Evolutionary conservation across 2,113 vertebrate species (phyloP).

Genomic region (Microcebus murinus): DNA sequence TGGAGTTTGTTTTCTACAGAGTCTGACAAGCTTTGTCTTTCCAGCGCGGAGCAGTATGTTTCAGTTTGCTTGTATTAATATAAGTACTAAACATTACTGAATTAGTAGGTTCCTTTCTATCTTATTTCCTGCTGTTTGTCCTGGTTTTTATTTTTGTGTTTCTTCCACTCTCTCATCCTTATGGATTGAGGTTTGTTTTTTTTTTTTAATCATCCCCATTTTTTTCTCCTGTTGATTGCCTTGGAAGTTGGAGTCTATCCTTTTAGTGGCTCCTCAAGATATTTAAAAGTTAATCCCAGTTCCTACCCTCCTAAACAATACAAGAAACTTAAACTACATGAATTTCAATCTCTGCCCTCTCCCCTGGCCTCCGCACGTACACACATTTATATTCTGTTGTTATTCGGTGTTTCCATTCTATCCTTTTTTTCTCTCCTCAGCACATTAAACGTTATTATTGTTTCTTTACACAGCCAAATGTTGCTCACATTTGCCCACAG

Average conservation of each 20-base stretch:
- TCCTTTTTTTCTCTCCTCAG: not conserved
- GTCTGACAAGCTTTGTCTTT: slow-evolving; percentile 20
- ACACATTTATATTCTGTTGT: not conserved
- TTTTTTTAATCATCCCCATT: not conserved
- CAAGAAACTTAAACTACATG: not conserved
- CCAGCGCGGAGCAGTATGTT: not conserved
- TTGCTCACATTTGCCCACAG: not conserved
- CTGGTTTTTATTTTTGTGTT: not conserved
- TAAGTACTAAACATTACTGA: not conserved
- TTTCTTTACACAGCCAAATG: not conserved
- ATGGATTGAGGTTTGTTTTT: not conserved
- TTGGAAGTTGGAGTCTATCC: not conserved
- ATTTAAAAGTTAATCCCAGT: slow-evolving; percentile 26
- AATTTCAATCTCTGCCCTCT: not conserved
- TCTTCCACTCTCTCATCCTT: not conserved
- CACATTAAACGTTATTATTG: not conserved
- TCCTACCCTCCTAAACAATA: not conserved
- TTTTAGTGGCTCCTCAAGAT: not conserved
- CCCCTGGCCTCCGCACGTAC: no score
- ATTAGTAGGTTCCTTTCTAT: not conserved
- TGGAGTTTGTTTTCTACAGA: not conserved
- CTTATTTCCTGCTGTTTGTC: not conserved
- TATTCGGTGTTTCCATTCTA: not conserved
- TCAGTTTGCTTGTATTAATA: not conserved
- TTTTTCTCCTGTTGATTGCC: not conserved